Base-by-base conservation (phyloP, 1,140 invertebrate genomes). In the Drosophila pachea region DNA sequence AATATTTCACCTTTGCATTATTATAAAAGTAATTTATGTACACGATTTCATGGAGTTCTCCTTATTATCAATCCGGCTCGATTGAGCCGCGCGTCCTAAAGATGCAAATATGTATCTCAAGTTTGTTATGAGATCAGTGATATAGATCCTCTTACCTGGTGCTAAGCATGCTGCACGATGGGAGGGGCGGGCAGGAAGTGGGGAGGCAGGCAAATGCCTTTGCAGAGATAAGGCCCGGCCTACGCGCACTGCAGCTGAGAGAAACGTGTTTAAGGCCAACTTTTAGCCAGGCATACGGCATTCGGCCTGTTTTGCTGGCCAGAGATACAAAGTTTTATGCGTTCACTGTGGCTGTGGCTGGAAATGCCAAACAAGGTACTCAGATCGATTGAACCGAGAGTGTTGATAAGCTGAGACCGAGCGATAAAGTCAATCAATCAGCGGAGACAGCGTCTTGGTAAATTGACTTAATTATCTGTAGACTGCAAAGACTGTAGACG, bases 381-480 rank as follows among this genome's bases (percentile, higher is more conserved):
- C 0, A 42, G 62, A 65, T 69, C 40, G 47, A 64, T n/a, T 82
- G 75, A 32, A 63, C 62, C 60, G 55, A 59, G 43, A 83, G 78
- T 84, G 79, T 82, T 82, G 78, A 82, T 84, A 82, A 82, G 75
- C 31, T 52, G 54, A 45, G 63, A 76, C 53, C 69, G 36, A 67
- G 32, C 70, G 78, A 82, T 82, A 82, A 82, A 82, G 78, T 82
- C 78, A 82, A 82, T 82, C 78, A 82, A 82, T 82, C 78, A 78
- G 72, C 68, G 74, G 69, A 48, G 48, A 78, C 79, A 82, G 79
- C 74, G 72, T 73, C 61, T 70, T 77, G 74, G 66, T 76, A 84
- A 75, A 58, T 67, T 77, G 78, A 82, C 78, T 82, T 82, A 82
- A 82, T 82, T 82, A 84, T 84, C 72, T 83, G 22, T 1, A 72